Evolutionary conservation across 2,888 invertebrate genomes (phyloP).

Genomic region (Thera obeliscata): DNA sequence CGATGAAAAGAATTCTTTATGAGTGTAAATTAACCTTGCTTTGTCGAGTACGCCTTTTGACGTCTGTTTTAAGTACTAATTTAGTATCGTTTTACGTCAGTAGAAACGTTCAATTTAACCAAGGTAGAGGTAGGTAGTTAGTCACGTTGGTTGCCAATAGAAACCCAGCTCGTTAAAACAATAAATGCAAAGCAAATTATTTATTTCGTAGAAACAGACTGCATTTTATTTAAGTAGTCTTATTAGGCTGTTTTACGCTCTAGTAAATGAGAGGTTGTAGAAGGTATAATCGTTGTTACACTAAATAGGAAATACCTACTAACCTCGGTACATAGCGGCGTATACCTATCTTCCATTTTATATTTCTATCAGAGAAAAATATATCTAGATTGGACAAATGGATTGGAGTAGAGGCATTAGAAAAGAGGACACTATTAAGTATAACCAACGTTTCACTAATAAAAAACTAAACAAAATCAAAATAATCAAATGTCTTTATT

Average conservation of each 20-base stretch:
- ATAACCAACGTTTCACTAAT: too few relatives aligned
- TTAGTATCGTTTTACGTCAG: conserved; percentile 30
- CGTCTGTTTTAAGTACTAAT: conserved; percentile 35
- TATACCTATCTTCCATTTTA: background rate
- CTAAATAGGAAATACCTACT: conserved; percentile 8
- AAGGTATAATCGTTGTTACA: background rate
- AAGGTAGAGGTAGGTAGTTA: background rate
- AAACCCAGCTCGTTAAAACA: background rate
- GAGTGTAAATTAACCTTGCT: conserved; percentile 44
- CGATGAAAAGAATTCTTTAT: conserved; percentile 46
- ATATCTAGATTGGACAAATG: conserved; percentile 44
- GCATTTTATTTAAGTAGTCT: background rate
- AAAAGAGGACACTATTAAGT: conserved; percentile 60
- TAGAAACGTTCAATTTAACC: conserved; percentile 23
- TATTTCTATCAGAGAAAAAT: conserved; percentile 44
- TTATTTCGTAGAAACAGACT: background rate
- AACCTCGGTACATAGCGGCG: background rate
- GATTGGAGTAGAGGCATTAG: conserved; percentile 44
- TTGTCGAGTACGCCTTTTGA: conserved; percentile 33
- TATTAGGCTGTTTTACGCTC: conserved; percentile 10
- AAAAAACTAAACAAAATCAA: too few relatives aligned
- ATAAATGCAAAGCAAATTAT: background rate
- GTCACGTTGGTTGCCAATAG: conserved; percentile 6
- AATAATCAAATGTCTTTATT: too few relatives aligned
- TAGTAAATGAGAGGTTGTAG: conserved; percentile 18